Base-by-base conservation (phyloP, 92 coral and sea anemone genomes). In the Metridium senile region DNA sequence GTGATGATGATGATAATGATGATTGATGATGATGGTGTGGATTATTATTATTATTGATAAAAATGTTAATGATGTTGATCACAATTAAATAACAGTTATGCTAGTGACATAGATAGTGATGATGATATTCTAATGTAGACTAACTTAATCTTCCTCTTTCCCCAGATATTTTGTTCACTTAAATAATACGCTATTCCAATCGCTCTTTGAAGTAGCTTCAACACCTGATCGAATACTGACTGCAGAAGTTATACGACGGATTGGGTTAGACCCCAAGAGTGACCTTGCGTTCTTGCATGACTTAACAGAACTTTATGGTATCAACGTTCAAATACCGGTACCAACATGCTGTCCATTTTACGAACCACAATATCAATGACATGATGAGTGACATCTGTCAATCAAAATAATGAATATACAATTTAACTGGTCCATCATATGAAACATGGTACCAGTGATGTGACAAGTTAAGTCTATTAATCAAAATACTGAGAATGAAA, bases 311-410 rank as follows among this genome's bases (percentile, higher is more conserved):
- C 93, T 96, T 3, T 92, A 92, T 74, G 93, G 96, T 26, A 86
- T 96, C 25, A 85, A 96, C 64, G 94, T 92, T 6, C 92, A 83
- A 62, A 82, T 96, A 62, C 96, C 97, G 17, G 89, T 89, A 34
- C 87, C 86, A n/a, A 93, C 92, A 59, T 96, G 99, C 47, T 96
- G 99, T 68, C 93, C 97, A 16, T 89, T 92, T 70, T 91, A 89
- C 13, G 84, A 79, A 62, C 56, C 84, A 23, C 62, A 79, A 69
- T 70, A 22, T 33, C 62, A 51, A 9, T 13, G 65, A 51, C 8
- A 16, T 74, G 0, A 59, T 68, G 7, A 13, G 6, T 39, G 49
- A 39, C 49, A 39, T 39, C 49, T 39, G 49, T 39, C 49, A 39
- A 39, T 39, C 49, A 39, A 6, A 39, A 39, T 39, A 13, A 6